These are phyloP conservation scores for Microplitis demolitor DNA, from an alignment of 1,140 invertebrate genomes.

Conservation along the genomic window DNA sequence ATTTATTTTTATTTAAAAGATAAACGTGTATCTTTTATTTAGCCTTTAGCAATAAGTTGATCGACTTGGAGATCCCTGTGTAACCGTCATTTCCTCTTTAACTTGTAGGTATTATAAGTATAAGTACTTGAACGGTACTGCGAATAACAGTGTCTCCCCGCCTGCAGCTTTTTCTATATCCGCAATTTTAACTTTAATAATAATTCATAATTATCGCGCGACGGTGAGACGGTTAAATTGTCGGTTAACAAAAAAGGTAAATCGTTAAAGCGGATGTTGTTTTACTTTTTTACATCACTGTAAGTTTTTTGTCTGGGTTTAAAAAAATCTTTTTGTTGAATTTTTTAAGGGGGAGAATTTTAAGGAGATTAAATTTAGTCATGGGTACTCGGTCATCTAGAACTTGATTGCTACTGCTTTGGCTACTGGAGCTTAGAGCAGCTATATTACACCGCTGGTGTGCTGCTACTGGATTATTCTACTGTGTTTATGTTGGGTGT, in stretches of 20 bases:
- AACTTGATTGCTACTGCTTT: background rate
- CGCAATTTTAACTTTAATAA: background rate
- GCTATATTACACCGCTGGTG: background rate
- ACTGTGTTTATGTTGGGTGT: constrained; percentile 1
- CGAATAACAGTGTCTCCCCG: constrained; percentile 34
- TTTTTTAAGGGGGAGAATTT: too few relatives aligned
- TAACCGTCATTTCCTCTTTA: constrained; percentile 23
- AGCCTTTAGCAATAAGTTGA: constrained; percentile 14
- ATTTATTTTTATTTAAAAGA: constrained; percentile 40
- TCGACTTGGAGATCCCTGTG: constrained; percentile 40
- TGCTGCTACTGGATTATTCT: constrained; percentile 28
- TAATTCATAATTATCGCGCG: too few relatives aligned
- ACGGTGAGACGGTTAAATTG: background rate
- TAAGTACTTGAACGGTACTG: constrained; percentile 41
- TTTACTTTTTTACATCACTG: too few relatives aligned
- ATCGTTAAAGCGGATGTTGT: too few relatives aligned
- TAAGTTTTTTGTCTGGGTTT: too few relatives aligned
- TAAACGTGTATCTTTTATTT: constrained; percentile 25
- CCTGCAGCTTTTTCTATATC: constrained; percentile 12
- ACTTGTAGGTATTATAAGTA: background rate
- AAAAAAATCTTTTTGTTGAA: too few relatives aligned
- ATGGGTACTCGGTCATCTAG: constrained; percentile 35
- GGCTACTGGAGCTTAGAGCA: background rate
- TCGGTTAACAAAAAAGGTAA: background rate
- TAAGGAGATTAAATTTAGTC: background rate